phyloP scores from a whole-genome alignment of 2,113 vertebrate species.

The Dasyornis broadbenti region DNA sequence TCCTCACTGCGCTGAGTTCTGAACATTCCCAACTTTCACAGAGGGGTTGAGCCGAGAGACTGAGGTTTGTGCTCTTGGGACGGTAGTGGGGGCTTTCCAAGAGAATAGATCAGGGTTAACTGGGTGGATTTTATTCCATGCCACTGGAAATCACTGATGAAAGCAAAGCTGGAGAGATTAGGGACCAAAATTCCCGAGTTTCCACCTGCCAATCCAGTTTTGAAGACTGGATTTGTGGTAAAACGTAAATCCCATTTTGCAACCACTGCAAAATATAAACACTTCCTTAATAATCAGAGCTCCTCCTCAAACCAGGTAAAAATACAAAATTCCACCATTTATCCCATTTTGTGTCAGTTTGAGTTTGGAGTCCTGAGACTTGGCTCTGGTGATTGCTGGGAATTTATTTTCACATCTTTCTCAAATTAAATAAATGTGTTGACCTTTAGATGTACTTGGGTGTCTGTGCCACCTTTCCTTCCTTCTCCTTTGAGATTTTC shows the following conservation, averaged over 20 bases:
- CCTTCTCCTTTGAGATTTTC: neutral
- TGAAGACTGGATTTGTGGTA: neutral
- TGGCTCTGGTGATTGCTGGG: neutral
- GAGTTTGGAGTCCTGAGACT: neutral
- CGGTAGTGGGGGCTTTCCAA: neutral
- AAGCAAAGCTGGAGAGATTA: neutral
- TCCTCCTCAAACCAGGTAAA: neutral
- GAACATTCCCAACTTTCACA: neutral
- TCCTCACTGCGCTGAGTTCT: neutral
- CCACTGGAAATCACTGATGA: neutral
- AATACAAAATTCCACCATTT: neutral
- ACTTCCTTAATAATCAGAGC: neutral
- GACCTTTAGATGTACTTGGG: neutral
- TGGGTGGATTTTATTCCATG: neutral
- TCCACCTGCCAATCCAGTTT: accelerated
- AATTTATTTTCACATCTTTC: neutral
- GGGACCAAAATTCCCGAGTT: neutral
- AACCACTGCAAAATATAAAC: neutral
- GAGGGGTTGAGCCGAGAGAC: neutral
- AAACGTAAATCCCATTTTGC: neutral
- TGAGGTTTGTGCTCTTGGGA: neutral
- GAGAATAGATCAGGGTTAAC: neutral
- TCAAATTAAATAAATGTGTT: neutral
- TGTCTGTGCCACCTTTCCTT: neutral
- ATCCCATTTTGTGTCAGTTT: neutral